A percentile compares a stretch with the other conserved stretches of the same genome.
Evolutionary conservation across 1,140 invertebrate species (phyloP).

Genomic region (Eciton burchellii): DNA sequence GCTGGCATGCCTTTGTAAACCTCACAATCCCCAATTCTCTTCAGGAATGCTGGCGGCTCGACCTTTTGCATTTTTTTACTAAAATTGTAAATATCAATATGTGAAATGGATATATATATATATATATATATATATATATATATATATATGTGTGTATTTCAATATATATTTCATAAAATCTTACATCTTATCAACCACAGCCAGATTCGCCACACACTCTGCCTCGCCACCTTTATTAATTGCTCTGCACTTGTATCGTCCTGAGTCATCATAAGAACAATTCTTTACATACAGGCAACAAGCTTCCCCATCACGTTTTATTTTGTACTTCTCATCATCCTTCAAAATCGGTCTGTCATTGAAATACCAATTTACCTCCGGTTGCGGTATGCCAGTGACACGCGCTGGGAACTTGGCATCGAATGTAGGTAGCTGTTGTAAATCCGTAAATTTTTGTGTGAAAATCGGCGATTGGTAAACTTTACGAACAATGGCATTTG

Average conservation of each 20-base stretch:
- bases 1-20: conserved; percentile 94
- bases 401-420: conserved; percentile 94
- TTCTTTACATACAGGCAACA: conserved; percentile 91
- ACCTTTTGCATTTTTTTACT: conserved; percentile 88
- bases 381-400: conserved; percentile 94
- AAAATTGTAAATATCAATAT: conserved; percentile 17
- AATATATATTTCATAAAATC: conserved; percentile 73
- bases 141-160: background rate
- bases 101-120: background rate
- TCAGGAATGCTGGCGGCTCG: conserved; percentile 94
- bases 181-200: conserved; percentile 94
- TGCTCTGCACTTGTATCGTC: conserved; percentile 92
- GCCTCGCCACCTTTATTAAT: conserved; percentile 93
- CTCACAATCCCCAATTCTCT: conserved; percentile 95
- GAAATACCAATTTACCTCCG: conserved; percentile 94
- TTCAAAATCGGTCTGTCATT: conserved; percentile 89
- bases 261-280: conserved; percentile 89
- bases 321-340: conserved; percentile 90
- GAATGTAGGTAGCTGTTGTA: conserved; percentile 92
- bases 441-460: conserved; percentile 92
- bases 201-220: conserved; percentile 90
- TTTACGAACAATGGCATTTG: conserved; percentile 91
- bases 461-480: conserved; percentile 93
- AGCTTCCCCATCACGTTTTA: conserved; percentile 92
- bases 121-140: too few species aligned